Percentiles rank a stretch among this genome's conserved stretches.
Evolutionary conservation across 2,113 vertebrate species (phyloP).

Genomic region (Psittacula cyanocephala): DNA sequence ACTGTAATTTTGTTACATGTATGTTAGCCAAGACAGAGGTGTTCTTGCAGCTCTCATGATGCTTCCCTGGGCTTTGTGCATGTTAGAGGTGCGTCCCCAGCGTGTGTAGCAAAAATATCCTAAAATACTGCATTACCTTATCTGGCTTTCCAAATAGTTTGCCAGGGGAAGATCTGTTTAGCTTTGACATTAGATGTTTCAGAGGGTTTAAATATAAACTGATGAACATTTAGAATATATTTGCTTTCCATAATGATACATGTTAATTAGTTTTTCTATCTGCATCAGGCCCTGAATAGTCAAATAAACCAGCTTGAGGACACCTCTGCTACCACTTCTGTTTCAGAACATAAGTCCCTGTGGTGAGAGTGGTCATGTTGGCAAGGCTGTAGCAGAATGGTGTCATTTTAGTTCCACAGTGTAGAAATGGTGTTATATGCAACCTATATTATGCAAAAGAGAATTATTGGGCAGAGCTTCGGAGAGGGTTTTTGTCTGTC

Average conservation of each 20-base stretch:
- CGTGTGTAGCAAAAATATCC: not conserved
- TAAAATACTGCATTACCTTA: not conserved
- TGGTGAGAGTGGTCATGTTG: not conserved
- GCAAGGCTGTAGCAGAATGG: not conserved
- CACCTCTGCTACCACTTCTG: not conserved
- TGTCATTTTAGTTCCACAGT: not conserved
- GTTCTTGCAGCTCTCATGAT: not conserved
- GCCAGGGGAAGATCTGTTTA: not conserved
- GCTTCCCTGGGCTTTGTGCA: not conserved
- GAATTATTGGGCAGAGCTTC: not conserved
- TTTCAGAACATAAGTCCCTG: not conserved
- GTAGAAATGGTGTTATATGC: not conserved
- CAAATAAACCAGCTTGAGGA: not conserved
- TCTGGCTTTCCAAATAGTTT: not conserved
- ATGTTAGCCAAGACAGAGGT: slow-evolving; percentile 14
- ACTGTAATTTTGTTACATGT: not conserved
- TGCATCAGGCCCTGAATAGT: not conserved
- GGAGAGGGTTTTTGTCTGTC: not conserved
- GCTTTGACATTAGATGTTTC: not conserved
- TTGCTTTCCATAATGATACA: not conserved
- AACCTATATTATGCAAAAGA: not conserved
- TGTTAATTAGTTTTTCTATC: not conserved
- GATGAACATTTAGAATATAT: not conserved
- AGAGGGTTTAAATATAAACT: not conserved
- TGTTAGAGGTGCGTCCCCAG: not conserved